These are phyloP conservation scores for Hucho hucho DNA, from an alignment of 2,113 vertebrate species.

Conservation along the genomic window DNA sequence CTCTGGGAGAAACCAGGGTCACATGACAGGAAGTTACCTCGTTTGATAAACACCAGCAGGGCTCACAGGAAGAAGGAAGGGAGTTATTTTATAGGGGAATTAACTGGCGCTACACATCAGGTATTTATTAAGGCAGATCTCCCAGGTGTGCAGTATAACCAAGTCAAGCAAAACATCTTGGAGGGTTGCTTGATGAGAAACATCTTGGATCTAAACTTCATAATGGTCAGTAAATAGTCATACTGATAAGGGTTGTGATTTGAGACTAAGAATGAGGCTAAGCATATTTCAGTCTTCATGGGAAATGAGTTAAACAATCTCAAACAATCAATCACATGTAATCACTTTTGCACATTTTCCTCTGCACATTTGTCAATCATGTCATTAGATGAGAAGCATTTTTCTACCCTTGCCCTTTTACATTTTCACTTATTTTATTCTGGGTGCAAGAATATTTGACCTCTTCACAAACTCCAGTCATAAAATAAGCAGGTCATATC, in stretches of 20 bases:
- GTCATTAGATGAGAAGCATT: not conserved
- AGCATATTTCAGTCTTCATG: not conserved
- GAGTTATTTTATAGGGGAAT: slow-evolving; percentile 70
- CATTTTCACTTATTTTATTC: too few relatives aligned
- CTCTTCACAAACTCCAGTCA: too few relatives aligned
- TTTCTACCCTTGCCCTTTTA: not conserved
- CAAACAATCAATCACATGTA: not conserved
- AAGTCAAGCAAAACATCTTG: slow-evolving; percentile 37
- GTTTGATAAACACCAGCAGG: slow-evolving; percentile 70
- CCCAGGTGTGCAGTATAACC: slow-evolving; percentile 58
- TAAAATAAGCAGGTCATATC: too few relatives aligned
- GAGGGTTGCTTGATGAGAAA: slow-evolving; percentile 33
- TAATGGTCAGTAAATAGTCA: slow-evolving; percentile 5
- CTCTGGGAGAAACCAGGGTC: slow-evolving; percentile 53
- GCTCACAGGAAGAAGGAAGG: slow-evolving; percentile 67
- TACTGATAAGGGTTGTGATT: not conserved
- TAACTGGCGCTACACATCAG: slow-evolving; percentile 64
- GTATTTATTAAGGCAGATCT: slow-evolving; percentile 67
- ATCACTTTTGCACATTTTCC: not conserved
- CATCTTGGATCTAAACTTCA: slow-evolving; percentile 7
- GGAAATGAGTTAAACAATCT: not conserved
- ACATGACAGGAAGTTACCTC: slow-evolving; percentile 75
- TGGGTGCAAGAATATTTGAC: too few relatives aligned
- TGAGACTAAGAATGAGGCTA: slow-evolving; percentile 1
- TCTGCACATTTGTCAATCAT: too few relatives aligned